A percentile compares a stretch with the other conserved stretches of the same genome.
These are phyloP conservation scores for Chloropsis hardwickii DNA, from an alignment of 2,113 vertebrate genomes.

Conservation along the genomic window DNA sequence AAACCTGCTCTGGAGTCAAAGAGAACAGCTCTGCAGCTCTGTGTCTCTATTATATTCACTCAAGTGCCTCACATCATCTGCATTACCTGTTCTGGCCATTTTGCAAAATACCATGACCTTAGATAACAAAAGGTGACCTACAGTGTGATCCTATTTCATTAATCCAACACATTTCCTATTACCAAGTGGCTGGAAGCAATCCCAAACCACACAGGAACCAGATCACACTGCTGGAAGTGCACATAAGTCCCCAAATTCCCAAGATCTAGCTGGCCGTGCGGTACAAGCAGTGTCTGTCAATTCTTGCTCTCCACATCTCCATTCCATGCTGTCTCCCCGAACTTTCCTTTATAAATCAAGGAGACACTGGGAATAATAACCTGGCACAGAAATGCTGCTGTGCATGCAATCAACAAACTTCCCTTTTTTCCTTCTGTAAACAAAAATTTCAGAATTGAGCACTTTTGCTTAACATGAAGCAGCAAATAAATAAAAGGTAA, in stretches of 20 bases:
- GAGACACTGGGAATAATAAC: background rate
- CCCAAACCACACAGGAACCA: background rate
- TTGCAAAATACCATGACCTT: background rate
- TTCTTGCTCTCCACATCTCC: background rate
- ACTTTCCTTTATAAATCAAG: background rate
- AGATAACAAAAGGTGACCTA: background rate
- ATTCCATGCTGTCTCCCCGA: background rate
- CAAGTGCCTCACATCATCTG: background rate
- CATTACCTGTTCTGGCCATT: background rate
- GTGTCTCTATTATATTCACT: background rate
- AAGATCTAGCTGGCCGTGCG: background rate
- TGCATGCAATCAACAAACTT: background rate
- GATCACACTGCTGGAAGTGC: background rate
- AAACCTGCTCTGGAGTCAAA: background rate
- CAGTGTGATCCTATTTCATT: background rate
- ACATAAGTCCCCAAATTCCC: rapidly evolving
- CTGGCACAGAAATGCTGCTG: background rate
- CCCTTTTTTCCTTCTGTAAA: background rate
- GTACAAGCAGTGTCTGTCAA: rapidly evolving
- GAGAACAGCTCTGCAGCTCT: background rate
- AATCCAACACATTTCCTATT: background rate
- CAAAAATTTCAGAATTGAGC: background rate
- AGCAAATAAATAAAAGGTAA: background rate
- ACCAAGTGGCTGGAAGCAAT: background rate
- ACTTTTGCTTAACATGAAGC: background rate